Evolutionary conservation across 2,113 vertebrate genomes (phyloP), one percentile per base, ranked within the genome.

Genomic region (Pangasianodon gigas): DNA sequence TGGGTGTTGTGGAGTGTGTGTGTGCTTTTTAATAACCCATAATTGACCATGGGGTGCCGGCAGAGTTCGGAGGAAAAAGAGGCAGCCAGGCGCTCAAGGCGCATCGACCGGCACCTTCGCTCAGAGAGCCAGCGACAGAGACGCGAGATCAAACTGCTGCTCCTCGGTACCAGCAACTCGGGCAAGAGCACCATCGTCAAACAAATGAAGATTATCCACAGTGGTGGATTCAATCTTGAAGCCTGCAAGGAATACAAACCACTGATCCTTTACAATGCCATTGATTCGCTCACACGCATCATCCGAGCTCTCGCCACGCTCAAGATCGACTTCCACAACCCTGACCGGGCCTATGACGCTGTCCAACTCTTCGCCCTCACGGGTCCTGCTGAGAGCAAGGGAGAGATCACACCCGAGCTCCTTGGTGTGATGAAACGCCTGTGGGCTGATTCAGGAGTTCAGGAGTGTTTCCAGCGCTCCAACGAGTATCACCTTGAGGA

Each of bases 31-130:
- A 44, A 13, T 9, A 89, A 69, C 41, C 54, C 29, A 92, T 93
- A 94, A 92, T 95, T 93, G 94, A 96, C 94, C 97, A 99, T 99
- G 98, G 98, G 98, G 97, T 99, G 98, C 96, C 97, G 98, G 94
- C 98, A 99, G 97, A 99, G 98, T 96, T 98, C 98, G 75, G 98
- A 99, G 96, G 98, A 99, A 95, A 99, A 99, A 96, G 98, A 99
- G 95, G 98, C 98, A 52, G 98, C 98, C 29, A 95, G 98, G 95
- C 98, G 98, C 95, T 99, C 98, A 2, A 96, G 98, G n/a, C 96
- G 98, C 86, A 99, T 99, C 32, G 98, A 99, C 96, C 97, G 98
- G 93, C 98, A 99, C 96, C 95, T 99, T 96, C 98, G 98, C 95
- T 99, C 98, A 0, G 98, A 99, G 93, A 99, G 98, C 75, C 98